Conservation (phyloP, 1,140 invertebrate species). For the Centruroides sculpturatus region DNA sequence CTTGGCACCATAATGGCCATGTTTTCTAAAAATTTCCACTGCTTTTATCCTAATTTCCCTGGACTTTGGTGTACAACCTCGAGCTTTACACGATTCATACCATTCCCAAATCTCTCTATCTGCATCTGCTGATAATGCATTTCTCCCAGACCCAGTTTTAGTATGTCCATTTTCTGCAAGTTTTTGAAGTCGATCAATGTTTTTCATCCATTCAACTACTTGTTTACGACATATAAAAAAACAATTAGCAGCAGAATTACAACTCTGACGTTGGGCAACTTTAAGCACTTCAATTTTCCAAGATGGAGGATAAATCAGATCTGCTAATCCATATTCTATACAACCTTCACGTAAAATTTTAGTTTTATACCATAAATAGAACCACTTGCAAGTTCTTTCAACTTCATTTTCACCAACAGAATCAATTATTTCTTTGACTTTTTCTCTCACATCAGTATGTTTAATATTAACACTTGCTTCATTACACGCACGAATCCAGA, state of each 20-base stretch:
- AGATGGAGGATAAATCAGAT: conserved; percentile 12
- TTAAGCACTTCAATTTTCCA: conserved; percentile 12
- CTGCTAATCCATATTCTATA: conserved; percentile 6
- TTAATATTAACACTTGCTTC: conserved; percentile 11
- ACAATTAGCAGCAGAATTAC: conserved; percentile 10
- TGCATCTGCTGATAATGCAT: conserved; percentile 8
- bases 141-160: background rate
- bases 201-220: conserved; percentile 12
- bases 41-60: conserved; percentile 9
- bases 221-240: conserved; percentile 10
- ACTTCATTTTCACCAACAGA: conserved; percentile 12
- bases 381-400: conserved; percentile 13
- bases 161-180: conserved; percentile 11
- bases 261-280: conserved; percentile 9
- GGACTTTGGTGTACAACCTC: conserved; percentile 4
- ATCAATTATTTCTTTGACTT: conserved; percentile 10
- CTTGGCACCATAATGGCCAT: conserved; percentile 11
- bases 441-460: conserved; percentile 7
- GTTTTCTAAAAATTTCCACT: conserved; percentile 10
- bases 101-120: conserved; percentile 13
- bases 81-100: conserved; percentile 1
- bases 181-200: conserved; percentile 7
- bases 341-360: conserved; percentile 4
- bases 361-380: conserved; percentile 12
- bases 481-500: conserved; percentile 13